Base-by-base conservation (phyloP, 2,888 invertebrate species). In the Spisula subtruncata region DNA sequence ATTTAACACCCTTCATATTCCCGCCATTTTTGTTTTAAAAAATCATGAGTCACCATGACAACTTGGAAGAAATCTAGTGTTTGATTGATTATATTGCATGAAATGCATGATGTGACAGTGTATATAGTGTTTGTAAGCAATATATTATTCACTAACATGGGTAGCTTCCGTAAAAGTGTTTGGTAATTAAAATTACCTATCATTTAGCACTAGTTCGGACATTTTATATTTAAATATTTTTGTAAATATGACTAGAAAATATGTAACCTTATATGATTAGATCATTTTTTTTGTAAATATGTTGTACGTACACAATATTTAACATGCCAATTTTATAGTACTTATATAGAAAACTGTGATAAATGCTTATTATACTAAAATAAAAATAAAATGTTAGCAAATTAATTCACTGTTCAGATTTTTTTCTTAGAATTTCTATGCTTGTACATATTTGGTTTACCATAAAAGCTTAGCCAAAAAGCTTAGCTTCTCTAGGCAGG, bases 61-160 rank as follows among this genome's bases (percentile, higher is more conserved):
- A 66, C 60, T 25, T 41, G 41, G 25, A 66, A 66, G 4, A 12
- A 51, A 66, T n/a, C 25, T 25, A 18, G n/a, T 35, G 25, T 75
- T 32, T 75, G 32, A 18, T 32, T 75, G 32, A 18, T 35, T 75
- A 32, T 32, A 35, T 35, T 75, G 75, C 75, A 75, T 75, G 75
- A 75, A 75, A 75, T 75, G 75, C 75, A 75, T 75, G 75, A 32
- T 75, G 12, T 25, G 16, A 32, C 8, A 75, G 18, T 71, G 71
- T 32, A 75, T 75, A 35, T 35, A 75, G 75, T 75, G 35, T 75
- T 25, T 10, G n/a, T 66, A 66, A n/a, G 25, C 5, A 12, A 66
- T 75, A 75, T 75, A 75, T 75, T 75, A 75, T 35, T 75, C 25
- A 75, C 75, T 75, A 75, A 75, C 75, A 75, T 75, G 5, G 10